phyloP scores from a whole-genome alignment of 2,888 invertebrate species.

The Pelosia muscerda region DNA sequence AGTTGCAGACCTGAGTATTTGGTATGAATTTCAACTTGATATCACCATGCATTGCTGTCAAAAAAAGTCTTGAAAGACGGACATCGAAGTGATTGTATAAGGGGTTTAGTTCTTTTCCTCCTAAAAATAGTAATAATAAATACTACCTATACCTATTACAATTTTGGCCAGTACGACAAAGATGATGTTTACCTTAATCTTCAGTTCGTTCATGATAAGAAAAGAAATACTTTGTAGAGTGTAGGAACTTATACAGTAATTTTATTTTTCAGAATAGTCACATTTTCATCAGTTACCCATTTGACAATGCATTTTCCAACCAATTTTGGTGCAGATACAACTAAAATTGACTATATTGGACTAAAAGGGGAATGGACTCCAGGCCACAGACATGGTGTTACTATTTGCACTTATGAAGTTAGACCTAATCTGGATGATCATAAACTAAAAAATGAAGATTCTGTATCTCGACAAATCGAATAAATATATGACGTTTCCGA shows the following conservation, averaged over 20 bases:
- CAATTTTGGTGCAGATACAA: slow-evolving; percentile 95
- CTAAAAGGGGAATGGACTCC: slow-evolving; percentile 96
- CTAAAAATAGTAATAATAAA: too few species aligned
- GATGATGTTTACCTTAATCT: not conserved
- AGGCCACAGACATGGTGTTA: slow-evolving; percentile 95
- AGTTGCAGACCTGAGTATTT: too few species aligned
- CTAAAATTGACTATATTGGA: slow-evolving; percentile 97
- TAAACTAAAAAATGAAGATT: slow-evolving; percentile 89
- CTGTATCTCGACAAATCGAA: slow-evolving; percentile 87
- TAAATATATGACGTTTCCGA: slow-evolving; percentile 37
- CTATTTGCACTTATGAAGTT: slow-evolving; percentile 96
- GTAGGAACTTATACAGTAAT: not conserved
- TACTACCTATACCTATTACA: too few species aligned
- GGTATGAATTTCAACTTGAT: too few species aligned
- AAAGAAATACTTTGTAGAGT: not conserved
- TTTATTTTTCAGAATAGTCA: slow-evolving; percentile 91
- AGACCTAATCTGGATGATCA: slow-evolving; percentile 95
- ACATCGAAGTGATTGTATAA: too few species aligned
- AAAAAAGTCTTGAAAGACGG: too few species aligned
- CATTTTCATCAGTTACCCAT: slow-evolving; percentile 96
- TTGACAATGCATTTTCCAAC: slow-evolving; percentile 96
- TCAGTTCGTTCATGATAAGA: not conserved
- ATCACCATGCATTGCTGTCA: too few species aligned
- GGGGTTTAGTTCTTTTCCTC: too few species aligned
- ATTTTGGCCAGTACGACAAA: not conserved